Evolutionary conservation across 2,797 vertebrate genomes (phyloP), one percentile per base, ranked within the genome.

Genomic region (Acridotheres tristis): DNA sequence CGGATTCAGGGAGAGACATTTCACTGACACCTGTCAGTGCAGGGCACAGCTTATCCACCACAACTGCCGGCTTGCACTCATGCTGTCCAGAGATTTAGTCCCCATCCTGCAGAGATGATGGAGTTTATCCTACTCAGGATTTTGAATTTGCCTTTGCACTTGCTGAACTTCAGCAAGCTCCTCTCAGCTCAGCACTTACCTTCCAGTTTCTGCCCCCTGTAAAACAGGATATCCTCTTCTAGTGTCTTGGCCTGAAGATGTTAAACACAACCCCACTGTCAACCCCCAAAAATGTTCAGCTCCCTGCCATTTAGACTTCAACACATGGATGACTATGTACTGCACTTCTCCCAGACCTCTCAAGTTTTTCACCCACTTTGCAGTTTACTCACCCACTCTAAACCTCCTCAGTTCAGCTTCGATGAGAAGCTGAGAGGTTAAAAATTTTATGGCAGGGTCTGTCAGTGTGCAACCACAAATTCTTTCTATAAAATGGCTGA

Each of bases 291-390:
- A 40, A 18, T 0, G 1, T 53, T 51, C 14, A 42, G 30, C 57
- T 85, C 34, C 68, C 57, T 61, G 50, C 40, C 40, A n/a, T 26
- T 7, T 16, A 43, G 26, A 61, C 40, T 15, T 72, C 62, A 55
- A 19, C 26, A 34, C 74, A 25, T 6, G 27, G 21, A 30, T 32
- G 11, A 14, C 66, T 5, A 10, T 0, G 2, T 4, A 16, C 68
- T 32, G 40, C 13, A 26, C 16, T 66, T 68, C 58, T 80, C 57
- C 29, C 53, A 73, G 61, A 34, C 57, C 63, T 59, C 22, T 20
- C 62, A 26, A 36, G 51, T 7, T 50, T 74, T 58, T 54, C 34
- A 74, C 9, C 22, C 0, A 0, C 88, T 78, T 23, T 34, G 73
- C 50, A 57, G 36, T 29, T 80, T 38, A 68, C 12, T 32, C 55